Evolutionary conservation across 2,113 vertebrate genomes (phyloP).

Genomic region (Corythaeola cristata): DNA sequence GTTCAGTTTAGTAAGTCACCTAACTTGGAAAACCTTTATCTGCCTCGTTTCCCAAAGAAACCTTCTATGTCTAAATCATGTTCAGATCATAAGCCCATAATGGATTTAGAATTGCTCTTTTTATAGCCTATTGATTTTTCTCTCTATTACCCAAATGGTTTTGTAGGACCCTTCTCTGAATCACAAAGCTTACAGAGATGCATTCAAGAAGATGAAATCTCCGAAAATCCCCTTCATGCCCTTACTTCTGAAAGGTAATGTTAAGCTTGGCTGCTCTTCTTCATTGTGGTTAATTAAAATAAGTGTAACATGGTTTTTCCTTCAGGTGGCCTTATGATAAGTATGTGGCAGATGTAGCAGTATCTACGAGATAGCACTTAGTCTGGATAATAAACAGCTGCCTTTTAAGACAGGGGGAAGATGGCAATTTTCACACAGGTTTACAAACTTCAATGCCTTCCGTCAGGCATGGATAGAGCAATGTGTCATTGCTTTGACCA

Average conservation of each 20-base stretch:
- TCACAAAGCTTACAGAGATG: constrained; percentile 97
- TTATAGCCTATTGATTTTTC: constrained; percentile 72
- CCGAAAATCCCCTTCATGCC: constrained; percentile 99
- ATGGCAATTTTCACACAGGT: neutral
- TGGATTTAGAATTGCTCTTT: constrained; percentile 66
- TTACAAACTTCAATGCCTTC: neutral
- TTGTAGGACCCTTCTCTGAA: constrained; percentile 95
- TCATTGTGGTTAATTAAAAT: neutral
- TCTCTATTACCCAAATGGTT: constrained; percentile 71
- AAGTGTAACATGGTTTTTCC: neutral
- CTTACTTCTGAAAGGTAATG: constrained; percentile 92
- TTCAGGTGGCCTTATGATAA: neutral
- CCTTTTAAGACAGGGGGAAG: neutral
- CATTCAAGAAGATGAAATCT: constrained; percentile 98
- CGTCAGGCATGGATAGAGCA: neutral
- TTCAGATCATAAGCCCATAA: constrained; percentile 44
- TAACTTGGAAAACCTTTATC: constrained; percentile 62
- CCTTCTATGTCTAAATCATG: constrained; percentile 53
- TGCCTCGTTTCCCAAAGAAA: constrained; percentile 50
- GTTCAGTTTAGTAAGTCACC: constrained; percentile 52
- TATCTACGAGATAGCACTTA: neutral
- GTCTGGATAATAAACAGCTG: neutral
- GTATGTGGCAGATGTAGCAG: neutral
- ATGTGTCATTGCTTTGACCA: neutral
- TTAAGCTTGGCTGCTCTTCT: neutral